Percentiles rank a stretch among this genome's conserved stretches.
Conservation (phyloP, 2,888 invertebrate species). For the Gymnosoma rotundatum region DNA sequence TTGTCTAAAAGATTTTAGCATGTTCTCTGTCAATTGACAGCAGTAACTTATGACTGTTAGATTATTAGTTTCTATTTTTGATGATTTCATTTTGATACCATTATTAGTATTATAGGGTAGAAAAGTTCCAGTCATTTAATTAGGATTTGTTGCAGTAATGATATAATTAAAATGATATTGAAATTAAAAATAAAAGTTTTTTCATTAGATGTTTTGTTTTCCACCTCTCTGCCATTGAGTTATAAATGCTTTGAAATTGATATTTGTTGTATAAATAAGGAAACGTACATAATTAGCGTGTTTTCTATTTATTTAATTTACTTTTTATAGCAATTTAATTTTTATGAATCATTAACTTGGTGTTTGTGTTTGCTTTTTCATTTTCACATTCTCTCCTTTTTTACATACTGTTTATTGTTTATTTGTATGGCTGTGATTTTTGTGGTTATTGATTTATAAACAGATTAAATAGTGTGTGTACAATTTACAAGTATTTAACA, state of each 20-base stretch:
- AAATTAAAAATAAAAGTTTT: background rate
- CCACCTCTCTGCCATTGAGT: background rate
- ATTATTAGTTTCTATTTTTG: conserved; percentile 20
- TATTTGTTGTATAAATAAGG: conserved; percentile 30
- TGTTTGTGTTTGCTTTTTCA: background rate
- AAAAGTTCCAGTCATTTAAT: conserved; percentile 24
- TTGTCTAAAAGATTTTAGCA: conserved; percentile 38
- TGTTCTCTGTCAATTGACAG: conserved; percentile 45
- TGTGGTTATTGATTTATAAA: conserved; percentile 66
- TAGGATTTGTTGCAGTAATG: conserved; percentile 4
- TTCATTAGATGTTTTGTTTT: background rate
- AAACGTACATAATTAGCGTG: conserved; percentile 22
- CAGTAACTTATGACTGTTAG: conserved; percentile 29
- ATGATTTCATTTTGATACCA: too few relatives aligned
- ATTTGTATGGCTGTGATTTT: conserved; percentile 62
- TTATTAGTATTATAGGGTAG: too few relatives aligned
- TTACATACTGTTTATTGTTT: conserved; percentile 47
- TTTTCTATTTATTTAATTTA: conserved; percentile 46
- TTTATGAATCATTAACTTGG: conserved; percentile 64
- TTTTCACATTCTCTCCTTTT: background rate
- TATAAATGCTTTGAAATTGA: conserved; percentile 1
- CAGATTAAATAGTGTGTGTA: conserved; percentile 38
- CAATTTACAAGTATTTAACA: conserved; percentile 19
- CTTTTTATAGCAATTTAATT: conserved; percentile 64
- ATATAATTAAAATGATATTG: background rate